These are phyloP conservation scores for Serilophus lunatus DNA, from an alignment of 2,113 vertebrate species.

Conservation along the genomic window DNA sequence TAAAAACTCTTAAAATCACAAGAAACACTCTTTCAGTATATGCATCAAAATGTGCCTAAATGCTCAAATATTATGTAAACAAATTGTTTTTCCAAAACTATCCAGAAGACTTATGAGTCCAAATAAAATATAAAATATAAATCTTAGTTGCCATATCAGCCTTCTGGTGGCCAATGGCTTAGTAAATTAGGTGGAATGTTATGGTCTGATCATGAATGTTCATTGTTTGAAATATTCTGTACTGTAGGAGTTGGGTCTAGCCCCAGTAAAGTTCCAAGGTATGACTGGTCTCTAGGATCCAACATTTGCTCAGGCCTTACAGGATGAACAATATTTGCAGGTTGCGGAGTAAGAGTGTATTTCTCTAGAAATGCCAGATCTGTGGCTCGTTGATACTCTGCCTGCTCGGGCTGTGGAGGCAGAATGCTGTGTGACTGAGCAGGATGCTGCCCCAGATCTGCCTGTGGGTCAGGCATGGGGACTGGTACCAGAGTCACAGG, in stretches of 20 bases:
- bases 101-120: constrained; percentile 61
- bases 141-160: constrained; percentile 19
- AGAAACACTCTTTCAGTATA: constrained; percentile 58
- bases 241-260: constrained; percentile 83
- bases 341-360: constrained; percentile 91
- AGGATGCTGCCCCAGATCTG: constrained; percentile 71
- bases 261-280: constrained; percentile 89
- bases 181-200: constrained; percentile 55
- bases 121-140: constrained; percentile 62
- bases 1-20: constrained; percentile 67
- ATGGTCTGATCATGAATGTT: constrained; percentile 66
- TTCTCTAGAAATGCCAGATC: constrained; percentile 95
- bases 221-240: constrained; percentile 78
- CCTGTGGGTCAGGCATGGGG: constrained; percentile 74
- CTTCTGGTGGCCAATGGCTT: neutral
- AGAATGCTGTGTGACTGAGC: constrained; percentile 70
- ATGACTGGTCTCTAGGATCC: constrained; percentile 91
- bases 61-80: constrained; percentile 54
- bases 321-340: constrained; percentile 88
- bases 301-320: constrained; percentile 91
- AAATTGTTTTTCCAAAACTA: constrained; percentile 51
- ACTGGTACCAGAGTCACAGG: constrained; percentile 87
- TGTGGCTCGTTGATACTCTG: constrained; percentile 82
- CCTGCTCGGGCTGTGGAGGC: constrained; percentile 70
- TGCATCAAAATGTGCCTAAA: constrained; percentile 62